Evolutionary conservation across 92 coral and sea anemone species (phyloP).

Genomic region (Siderastrea siderea): DNA sequence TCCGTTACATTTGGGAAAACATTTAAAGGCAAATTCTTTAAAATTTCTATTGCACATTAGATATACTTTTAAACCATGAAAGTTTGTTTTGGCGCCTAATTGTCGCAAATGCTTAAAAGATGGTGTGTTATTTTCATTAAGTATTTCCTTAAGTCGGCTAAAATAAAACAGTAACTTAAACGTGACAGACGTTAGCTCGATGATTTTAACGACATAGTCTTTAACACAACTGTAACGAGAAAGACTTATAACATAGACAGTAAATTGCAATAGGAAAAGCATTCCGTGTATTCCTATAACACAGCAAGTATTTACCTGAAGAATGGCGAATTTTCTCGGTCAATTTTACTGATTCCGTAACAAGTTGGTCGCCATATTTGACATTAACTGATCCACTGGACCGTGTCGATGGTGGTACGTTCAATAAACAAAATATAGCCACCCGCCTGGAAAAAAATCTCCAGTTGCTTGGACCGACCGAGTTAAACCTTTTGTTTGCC

Average conservation of each 20-base stretch:
- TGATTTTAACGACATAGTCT: too few species aligned
- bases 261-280: background rate
- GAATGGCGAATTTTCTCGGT: background rate
- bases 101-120: background rate
- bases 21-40: too few species aligned
- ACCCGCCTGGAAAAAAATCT: constrained; percentile 16
- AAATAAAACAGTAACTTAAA: too few species aligned
- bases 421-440: constrained; percentile 24
- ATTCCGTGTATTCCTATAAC: too few species aligned
- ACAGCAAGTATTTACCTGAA: constrained; percentile 12
- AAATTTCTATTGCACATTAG: background rate
- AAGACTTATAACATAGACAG: background rate
- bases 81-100: too few species aligned
- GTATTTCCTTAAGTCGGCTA: too few species aligned
- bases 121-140: background rate
- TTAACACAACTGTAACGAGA: background rate
- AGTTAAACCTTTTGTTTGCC: background rate
- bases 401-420: constrained; percentile 31
- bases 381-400: constrained; percentile 13
- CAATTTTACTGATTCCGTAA: background rate
- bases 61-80: background rate
- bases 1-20: too few species aligned
- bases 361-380: constrained; percentile 33
- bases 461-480: background rate
- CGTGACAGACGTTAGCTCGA: too few species aligned